Evolutionary conservation across 2,888 invertebrate species (phyloP).

Genomic region (Drosophila formosana): DNA sequence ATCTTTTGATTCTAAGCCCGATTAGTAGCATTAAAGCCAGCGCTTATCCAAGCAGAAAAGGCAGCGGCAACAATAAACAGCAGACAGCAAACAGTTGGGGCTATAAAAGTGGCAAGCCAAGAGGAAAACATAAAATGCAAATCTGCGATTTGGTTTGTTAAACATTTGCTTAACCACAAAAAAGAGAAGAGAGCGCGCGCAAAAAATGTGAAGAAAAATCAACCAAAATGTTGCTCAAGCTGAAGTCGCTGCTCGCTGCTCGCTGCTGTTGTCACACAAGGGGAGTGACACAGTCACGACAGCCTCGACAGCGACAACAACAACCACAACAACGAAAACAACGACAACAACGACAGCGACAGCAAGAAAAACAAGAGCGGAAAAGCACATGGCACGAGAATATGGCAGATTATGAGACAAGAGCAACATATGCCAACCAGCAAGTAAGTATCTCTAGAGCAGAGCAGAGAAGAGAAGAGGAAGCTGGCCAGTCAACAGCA

Average conservation of each 20-base stretch:
- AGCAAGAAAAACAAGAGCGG: conserved; percentile 46
- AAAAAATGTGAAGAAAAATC: conserved; percentile 15
- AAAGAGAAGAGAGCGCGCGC: conserved; percentile 25
- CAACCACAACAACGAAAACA: conserved; percentile 15
- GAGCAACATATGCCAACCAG: conserved; percentile 73
- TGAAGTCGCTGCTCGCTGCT: conserved; percentile 34
- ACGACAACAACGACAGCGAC: conserved; percentile 29
- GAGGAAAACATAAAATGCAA: conserved; percentile 76
- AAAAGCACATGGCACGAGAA: conserved; percentile 56
- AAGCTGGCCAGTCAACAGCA: conserved; percentile 50
- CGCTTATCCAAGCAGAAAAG: conserved; percentile 69
- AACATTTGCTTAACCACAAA: conserved; percentile 83
- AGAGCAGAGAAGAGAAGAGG: conserved; percentile 12
- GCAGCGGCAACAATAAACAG: conserved; percentile 49
- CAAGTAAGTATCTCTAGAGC: conserved; percentile 24
- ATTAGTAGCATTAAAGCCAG: conserved; percentile 72
- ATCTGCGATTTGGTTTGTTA: conserved; percentile 81
- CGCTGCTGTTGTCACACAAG: conserved; percentile 58
- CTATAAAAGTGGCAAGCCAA: conserved; percentile 52
- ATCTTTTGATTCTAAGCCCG: conserved; percentile 76
- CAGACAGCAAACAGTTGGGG: conserved; percentile 34
- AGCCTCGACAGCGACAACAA: conserved; percentile 20
- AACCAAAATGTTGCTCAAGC: conserved; percentile 49
- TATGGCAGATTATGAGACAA: conserved; percentile 77
- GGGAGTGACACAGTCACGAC: conserved; percentile 55